A percentile compares a stretch with the other conserved stretches of the same genome.
These are phyloP conservation scores for Dryobates pubescens DNA, from an alignment of 2,797 vertebrate genomes.

Conservation along the genomic window DNA sequence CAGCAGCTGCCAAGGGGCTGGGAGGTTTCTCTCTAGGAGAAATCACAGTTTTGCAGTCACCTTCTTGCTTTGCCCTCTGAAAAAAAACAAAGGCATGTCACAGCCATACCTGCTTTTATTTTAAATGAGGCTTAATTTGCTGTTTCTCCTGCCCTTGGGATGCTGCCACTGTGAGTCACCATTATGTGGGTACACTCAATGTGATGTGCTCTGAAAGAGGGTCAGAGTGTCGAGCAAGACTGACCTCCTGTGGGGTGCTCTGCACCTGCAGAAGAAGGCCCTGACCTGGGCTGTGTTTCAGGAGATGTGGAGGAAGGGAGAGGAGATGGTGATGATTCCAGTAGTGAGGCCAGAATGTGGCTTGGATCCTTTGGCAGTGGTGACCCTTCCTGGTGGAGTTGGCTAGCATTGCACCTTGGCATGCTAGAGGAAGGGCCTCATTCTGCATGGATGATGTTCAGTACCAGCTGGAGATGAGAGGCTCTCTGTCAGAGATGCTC, in stretches of 20 bases:
- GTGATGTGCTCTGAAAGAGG: background rate
- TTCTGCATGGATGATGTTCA: background rate
- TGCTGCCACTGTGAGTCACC: background rate
- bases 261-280: background rate
- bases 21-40: background rate
- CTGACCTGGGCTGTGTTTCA: background rate
- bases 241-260: background rate
- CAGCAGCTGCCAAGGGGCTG: background rate
- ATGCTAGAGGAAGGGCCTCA: background rate
- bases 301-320: background rate
- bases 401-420: background rate
- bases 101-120: background rate
- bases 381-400: background rate
- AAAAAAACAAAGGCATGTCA: background rate
- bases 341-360: background rate
- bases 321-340: background rate
- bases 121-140: background rate
- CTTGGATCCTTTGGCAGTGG: background rate
- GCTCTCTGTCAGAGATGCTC: background rate
- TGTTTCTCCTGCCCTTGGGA: background rate
- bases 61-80: background rate
- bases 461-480: background rate
- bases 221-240: fast-evolving
- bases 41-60: background rate
- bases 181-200: background rate